Evolutionary conservation across 2,113 vertebrate species (phyloP), one percentile per base, ranked within the genome.

Genomic region (Perca schrenkii): DNA sequence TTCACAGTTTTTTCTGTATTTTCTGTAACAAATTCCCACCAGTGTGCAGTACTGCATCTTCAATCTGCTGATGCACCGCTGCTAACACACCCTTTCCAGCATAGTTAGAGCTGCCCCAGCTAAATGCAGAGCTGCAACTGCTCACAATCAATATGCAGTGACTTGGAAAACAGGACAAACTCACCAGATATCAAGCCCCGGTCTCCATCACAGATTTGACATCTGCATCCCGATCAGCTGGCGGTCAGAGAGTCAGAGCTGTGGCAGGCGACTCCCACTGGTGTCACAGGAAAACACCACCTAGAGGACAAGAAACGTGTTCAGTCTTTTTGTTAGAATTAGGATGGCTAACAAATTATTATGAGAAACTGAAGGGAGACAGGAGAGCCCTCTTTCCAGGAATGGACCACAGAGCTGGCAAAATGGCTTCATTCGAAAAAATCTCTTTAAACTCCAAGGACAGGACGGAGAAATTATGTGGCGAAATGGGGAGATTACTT

Each of bases 151-250:
- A 54, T 79, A 57, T 50, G 66, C 83, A 87, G 74, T 40, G 54
- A 47, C 46, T 79, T 61, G 75, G 53, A 89, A 86, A 82, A 76
- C 19, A 65, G 13, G 15, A 65, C 58, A 78, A 15, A 91, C 94
- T 94, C 92, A 95, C 95, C 94, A 87, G 88, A 91, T 93, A 93
- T 94, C 90, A 96, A 92, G 90, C 87, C 71, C 88, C 69, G 85
- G 90, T 91, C 79, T 86, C 91, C 93, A 95, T 94, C 43, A 87
- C 88, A 85, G 83, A 90, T 90, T 89, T 94, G 91, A 90, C 85
- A 89, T 87, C 76, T 78, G 86, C 91, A 90, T 94, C 75, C 52
- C 63, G 49, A 80, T 69, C 69, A 57, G 77, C 46, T 66, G 68
- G 83, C 34, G 22, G 77, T 72, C 68, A 63, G 57, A 67, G 77